A percentile compares a stretch with the other conserved stretches of the same genome.
Conservation (phyloP, 2,888 invertebrate species). For the Smittia sp. region DNA sequence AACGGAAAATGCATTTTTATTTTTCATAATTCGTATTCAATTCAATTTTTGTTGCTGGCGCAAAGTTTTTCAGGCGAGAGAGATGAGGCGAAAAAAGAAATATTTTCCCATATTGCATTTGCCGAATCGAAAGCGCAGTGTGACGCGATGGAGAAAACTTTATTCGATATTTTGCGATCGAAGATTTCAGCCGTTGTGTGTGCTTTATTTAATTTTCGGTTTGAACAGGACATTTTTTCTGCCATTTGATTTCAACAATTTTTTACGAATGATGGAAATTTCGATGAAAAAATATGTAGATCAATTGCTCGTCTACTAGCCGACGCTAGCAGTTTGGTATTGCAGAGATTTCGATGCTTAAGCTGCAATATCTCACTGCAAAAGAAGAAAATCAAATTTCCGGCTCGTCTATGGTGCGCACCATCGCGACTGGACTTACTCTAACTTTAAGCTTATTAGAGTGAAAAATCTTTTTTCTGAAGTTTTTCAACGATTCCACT, state of each 20-base stretch:
- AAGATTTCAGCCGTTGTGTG: no score
- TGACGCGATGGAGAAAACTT: not conserved
- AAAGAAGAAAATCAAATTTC: no score
- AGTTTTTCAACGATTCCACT: not conserved
- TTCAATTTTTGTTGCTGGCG: not conserved
- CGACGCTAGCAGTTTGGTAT: no score
- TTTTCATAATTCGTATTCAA: slow-evolving; percentile 10
- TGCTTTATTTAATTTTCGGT: not conserved
- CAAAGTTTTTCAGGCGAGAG: not conserved
- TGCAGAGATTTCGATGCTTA: no score
- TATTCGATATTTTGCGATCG: not conserved
- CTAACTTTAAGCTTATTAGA: no score
- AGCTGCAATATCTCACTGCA: no score
- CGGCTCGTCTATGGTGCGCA: no score
- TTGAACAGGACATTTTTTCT: not conserved
- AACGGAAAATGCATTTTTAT: slow-evolving; percentile 18
- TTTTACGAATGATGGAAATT: not conserved
- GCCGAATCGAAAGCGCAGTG: not conserved
- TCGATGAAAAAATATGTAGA: no score
- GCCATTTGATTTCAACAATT: not conserved
- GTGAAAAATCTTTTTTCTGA: not conserved
- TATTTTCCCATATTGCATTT: slow-evolving; percentile 10
- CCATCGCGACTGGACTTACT: no score
- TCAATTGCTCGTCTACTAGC: no score
- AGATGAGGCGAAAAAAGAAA: not conserved